phyloP scores from a whole-genome alignment of 2,113 vertebrate species.

The Scopus umbretta region DNA sequence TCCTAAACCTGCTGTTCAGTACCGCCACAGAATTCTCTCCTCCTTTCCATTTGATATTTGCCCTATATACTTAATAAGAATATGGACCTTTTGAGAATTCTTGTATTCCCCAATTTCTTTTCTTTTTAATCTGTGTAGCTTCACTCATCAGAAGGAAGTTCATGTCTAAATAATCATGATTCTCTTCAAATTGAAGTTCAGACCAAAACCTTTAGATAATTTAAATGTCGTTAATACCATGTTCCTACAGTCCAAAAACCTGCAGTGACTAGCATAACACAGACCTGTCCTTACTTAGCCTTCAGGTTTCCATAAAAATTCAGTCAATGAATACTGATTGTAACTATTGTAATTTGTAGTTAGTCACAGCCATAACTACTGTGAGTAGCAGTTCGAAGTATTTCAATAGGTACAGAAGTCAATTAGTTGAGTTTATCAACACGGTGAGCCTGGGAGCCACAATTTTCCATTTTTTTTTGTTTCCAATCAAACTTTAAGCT shows the following conservation, averaged over 20 bases:
- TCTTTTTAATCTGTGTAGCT: neutral
- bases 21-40: neutral
- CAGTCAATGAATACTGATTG: neutral
- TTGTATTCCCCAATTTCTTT: neutral
- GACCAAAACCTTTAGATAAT: neutral
- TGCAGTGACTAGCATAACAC: neutral
- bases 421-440: neutral
- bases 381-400: neutral
- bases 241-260: neutral
- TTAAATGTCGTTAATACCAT: neutral
- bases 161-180: neutral
- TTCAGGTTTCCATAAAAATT: neutral
- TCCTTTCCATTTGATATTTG: neutral
- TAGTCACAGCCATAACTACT: neutral
- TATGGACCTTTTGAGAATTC: neutral
- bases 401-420: neutral
- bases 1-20: neutral
- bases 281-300: neutral
- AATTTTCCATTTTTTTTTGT: neutral
- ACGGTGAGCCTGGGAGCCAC: neutral
- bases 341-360: neutral
- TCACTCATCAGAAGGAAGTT: neutral
- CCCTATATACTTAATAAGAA: neutral
- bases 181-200: neutral
- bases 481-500: neutral